These are phyloP conservation scores for Anomalospiza imberbis DNA, from an alignment of 2,797 vertebrate species.

Conservation along the genomic window DNA sequence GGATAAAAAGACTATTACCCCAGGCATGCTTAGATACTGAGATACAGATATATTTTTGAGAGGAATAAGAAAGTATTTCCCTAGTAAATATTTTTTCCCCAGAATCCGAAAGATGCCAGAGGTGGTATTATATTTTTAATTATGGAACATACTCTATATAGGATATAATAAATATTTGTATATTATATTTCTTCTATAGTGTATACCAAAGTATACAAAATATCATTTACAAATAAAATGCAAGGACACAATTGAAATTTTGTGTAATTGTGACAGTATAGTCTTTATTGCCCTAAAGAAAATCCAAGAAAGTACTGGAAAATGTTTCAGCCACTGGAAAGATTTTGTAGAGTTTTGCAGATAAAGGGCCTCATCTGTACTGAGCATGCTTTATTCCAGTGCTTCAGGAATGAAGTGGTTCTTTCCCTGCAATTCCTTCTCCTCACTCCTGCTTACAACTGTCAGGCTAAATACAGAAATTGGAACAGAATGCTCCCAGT, in stretches of 20 bases:
- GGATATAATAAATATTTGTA: background rate
- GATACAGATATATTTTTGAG: background rate
- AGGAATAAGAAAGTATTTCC: background rate
- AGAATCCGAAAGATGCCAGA: background rate
- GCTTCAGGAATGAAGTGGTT: background rate
- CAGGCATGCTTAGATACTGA: background rate
- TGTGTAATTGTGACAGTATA: background rate
- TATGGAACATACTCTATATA: background rate
- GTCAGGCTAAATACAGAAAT: background rate
- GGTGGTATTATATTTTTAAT: background rate
- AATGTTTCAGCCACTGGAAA: background rate
- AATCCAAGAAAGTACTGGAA: background rate
- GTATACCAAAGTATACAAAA: background rate
- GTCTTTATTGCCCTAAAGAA: background rate
- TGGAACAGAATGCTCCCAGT: background rate
- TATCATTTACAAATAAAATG: background rate
- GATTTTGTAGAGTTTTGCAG: background rate
- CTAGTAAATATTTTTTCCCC: background rate
- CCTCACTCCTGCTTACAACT: background rate
- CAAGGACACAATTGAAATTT: background rate
- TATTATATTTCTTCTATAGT: background rate
- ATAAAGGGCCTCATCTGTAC: background rate
- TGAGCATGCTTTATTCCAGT: background rate
- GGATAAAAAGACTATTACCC: background rate
- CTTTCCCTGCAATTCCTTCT: background rate